Evolutionary conservation across 2,113 vertebrate genomes (phyloP).

Genomic region (Carassius carassius): DNA sequence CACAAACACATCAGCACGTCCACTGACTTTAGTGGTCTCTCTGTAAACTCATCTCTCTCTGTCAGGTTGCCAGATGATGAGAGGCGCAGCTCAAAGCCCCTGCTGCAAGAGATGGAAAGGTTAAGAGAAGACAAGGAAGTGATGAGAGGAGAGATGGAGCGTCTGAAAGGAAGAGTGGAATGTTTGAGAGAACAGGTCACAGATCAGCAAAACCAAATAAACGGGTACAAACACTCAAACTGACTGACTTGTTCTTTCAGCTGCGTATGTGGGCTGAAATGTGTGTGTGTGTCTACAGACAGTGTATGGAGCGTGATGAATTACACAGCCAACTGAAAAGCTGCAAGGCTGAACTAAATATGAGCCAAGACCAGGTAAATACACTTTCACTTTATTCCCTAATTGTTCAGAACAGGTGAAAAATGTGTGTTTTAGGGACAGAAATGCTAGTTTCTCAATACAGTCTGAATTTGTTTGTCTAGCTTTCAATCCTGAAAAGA

Average conservation of each 20-base stretch:
- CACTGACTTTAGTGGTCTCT: background rate
- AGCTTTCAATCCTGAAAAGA: constrained; percentile 64
- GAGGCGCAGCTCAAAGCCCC: constrained; percentile 3
- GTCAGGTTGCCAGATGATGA: constrained; percentile 9
- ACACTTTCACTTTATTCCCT: background rate
- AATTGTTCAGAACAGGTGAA: background rate
- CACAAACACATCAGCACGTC: background rate
- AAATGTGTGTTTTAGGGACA: background rate
- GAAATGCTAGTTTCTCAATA: background rate
- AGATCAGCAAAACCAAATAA: constrained; percentile 64
- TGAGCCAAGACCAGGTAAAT: constrained; percentile 49
- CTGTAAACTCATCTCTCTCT: background rate
- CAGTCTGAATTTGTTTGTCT: background rate
- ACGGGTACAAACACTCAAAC: constrained; percentile 62
- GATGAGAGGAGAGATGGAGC: constrained; percentile 70
- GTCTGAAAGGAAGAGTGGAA: constrained; percentile 70
- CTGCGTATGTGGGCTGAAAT: background rate
- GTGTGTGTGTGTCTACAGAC: constrained; percentile 61
- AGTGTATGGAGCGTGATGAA: constrained; percentile 65
- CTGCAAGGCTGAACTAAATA: constrained; percentile 63
- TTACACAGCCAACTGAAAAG: constrained; percentile 61
- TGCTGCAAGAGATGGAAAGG: constrained; percentile 20
- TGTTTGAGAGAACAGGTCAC: constrained; percentile 69
- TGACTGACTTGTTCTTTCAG: background rate
- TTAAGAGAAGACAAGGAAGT: constrained; percentile 50